A percentile compares a stretch with the other conserved stretches of the same genome.
Evolutionary conservation across 2,113 vertebrate genomes (phyloP).

Genomic region (Tor tambroides): DNA sequence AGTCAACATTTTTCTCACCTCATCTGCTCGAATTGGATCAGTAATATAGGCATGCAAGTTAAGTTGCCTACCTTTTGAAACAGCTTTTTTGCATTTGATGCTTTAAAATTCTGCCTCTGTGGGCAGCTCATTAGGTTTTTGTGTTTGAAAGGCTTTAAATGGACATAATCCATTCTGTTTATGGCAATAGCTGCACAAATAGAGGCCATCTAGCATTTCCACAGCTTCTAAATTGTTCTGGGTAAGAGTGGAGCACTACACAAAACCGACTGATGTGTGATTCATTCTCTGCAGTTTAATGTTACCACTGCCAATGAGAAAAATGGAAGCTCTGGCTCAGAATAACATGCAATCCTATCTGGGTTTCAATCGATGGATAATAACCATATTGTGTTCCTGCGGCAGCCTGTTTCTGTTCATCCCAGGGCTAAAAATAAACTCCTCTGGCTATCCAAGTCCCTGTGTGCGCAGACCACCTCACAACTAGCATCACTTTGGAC

Average conservation of each 20-base stretch:
- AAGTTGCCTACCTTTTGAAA: neutral
- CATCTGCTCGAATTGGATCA: neutral
- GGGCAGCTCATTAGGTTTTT: conserved; percentile 2
- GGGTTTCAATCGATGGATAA: conserved; percentile 36
- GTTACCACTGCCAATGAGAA: conserved; percentile 15
- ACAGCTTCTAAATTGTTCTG: conserved; percentile 1
- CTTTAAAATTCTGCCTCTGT: neutral
- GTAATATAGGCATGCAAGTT: neutral
- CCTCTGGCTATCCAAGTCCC: neutral
- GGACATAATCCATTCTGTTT: neutral
- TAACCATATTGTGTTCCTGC: conserved; percentile 19
- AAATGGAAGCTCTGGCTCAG: neutral
- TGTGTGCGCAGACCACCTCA: conserved; percentile 13
- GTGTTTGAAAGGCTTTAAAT: neutral
- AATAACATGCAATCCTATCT: neutral
- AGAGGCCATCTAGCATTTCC: conserved; percentile 5
- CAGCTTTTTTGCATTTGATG: conserved; percentile 7
- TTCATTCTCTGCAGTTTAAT: conserved; percentile 28
- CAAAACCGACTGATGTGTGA: conserved; percentile 10
- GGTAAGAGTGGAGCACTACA: conserved; percentile 1
- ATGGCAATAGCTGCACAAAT: conserved; percentile 2
- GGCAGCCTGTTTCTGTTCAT: conserved; percentile 18
- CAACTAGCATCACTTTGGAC: conserved; percentile 4
- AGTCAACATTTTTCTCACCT: neutral
- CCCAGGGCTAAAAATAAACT: conserved; percentile 35